Conservation (phyloP, 1,140 invertebrate species). For the Oncopeltus fasciatus region DNA sequence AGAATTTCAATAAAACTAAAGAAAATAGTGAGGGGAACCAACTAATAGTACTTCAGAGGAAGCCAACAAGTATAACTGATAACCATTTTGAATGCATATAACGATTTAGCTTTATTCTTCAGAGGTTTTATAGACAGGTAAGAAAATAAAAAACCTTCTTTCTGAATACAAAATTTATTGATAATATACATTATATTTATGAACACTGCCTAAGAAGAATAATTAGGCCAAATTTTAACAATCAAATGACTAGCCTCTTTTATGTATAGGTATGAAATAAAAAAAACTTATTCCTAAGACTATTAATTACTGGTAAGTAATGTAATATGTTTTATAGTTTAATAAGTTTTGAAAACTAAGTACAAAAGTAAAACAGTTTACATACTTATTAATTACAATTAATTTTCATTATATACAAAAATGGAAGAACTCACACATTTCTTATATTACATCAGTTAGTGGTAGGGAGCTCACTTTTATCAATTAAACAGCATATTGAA, state of each 20-base stretch:
- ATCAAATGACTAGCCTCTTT: not conserved
- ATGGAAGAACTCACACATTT: conserved; percentile 4
- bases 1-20: too few relatives aligned
- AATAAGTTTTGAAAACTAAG: not conserved
- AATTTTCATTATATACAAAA: not conserved
- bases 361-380: conserved; percentile 6
- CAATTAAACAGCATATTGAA: not conserved
- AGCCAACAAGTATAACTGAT: too few relatives aligned
- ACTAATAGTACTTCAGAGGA: too few relatives aligned
- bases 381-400: not conserved
- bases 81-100: too few relatives aligned
- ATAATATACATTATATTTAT: not conserved
- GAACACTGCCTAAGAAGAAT: not conserved
- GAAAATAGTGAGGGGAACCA: too few relatives aligned
- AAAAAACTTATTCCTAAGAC: not conserved
- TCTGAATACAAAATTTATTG: not conserved
- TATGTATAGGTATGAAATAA: not conserved
- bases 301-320: not conserved
- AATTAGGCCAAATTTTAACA: not conserved
- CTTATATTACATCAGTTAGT: not conserved
- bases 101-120: too few relatives aligned
- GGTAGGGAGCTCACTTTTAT: not conserved
- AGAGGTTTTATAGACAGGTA: too few relatives aligned
- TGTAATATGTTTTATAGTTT: not conserved
- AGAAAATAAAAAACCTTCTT: not conserved